Conservation (phyloP, 2,113 vertebrate species). For the Leptobrachium leishanense region DNA sequence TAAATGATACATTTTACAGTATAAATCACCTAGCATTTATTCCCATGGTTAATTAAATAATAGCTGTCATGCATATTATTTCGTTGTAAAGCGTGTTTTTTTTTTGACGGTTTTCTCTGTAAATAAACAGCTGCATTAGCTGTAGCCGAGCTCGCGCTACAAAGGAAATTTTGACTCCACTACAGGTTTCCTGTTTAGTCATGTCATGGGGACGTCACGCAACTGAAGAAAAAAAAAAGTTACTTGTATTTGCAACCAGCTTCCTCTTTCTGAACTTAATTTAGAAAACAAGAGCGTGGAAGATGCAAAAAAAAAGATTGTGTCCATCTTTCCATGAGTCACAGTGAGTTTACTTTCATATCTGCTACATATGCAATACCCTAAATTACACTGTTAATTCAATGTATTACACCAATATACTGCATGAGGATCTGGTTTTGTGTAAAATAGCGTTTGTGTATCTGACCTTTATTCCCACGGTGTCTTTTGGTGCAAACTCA, state of each 20-base stretch:
- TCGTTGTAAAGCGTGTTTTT: background rate
- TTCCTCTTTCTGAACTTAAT: constrained; percentile 11
- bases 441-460: too few species aligned
- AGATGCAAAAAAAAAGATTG: too few species aligned
- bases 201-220: background rate
- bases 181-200: constrained; percentile 15
- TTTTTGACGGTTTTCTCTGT: background rate
- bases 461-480: too few species aligned
- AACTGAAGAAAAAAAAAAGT: background rate
- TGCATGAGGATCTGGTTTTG: too few species aligned
- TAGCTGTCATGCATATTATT: too few species aligned
- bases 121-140: background rate
- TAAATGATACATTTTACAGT: too few species aligned
- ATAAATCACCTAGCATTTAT: too few species aligned
- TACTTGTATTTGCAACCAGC: background rate
- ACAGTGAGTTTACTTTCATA: background rate
- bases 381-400: background rate
- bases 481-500: too few species aligned
- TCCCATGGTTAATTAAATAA: too few species aligned
- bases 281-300: background rate
- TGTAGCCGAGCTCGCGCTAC: background rate
- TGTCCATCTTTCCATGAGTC: background rate
- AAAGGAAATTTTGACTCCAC: constrained; percentile 16
- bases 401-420: background rate
- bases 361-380: background rate